Base-by-base conservation (phyloP, 2,797 vertebrate species). In the Podargus strigoides region DNA sequence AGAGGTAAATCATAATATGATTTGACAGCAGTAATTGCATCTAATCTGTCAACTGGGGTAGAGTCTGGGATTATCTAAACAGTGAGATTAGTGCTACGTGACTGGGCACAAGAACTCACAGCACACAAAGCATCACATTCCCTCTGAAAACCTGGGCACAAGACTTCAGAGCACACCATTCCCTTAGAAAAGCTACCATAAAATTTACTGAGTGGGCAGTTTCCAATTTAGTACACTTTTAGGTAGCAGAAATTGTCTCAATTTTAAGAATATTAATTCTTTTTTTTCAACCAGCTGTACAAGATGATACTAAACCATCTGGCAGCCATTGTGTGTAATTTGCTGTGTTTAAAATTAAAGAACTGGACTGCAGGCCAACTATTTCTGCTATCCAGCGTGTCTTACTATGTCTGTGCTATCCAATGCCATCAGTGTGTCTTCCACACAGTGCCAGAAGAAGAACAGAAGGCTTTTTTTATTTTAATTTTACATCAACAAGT, bases 231-330 rank as follows among this genome's bases (percentile, higher is more conserved):
- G 53, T 64, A 36, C 41, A 39, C 16, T 80, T 79, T 63, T 53
- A 90, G 92, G 56, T 39, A 68, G 50, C 30, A 83, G 46, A 70
- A 94, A 80, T 44, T 7, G 3, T 95, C 63, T 82, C 42, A 56
- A 24, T 74, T 80, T 90, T 79, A 70, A 74, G 56, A 77, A 63
- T 83, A 94, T 80, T 73, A 76, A 73, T 59, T 84, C 49, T 63
- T 24, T 0, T 37, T 87, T 87, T 79, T 74, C 47, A 46, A 12
- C 49, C 68, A 79, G 62, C 74, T 87, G 62, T 67, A 76, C 78
- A 66, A 94, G 68, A 80, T 82, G 30, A 85, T 46, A 78, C 22
- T 42, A 66, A 78, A 69, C 84, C 81, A 94, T 90, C 88, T 94
- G 92, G 88, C 60, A 91, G 41, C 60, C 68, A 53, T 9, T 39